Base-by-base conservation (phyloP, 2,113 vertebrate genomes). In the Stomatorhinus ivindoensis region DNA sequence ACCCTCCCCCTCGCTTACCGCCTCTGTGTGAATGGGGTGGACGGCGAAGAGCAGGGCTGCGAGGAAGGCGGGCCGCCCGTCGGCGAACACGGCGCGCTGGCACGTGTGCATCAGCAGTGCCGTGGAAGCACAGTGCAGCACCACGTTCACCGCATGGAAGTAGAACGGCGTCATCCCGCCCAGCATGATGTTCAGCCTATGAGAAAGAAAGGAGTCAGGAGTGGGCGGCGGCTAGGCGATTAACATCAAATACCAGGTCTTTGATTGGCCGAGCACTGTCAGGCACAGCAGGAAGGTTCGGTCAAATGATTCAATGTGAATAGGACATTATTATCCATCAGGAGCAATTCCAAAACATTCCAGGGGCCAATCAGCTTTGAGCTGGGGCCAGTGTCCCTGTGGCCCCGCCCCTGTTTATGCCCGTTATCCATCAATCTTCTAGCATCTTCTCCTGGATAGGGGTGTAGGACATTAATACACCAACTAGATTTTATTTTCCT, bases 111-210 rank as follows among this genome's bases (percentile, higher is more conserved):
- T 96, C 91, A 99, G 96, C 93, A 99, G 94, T 3, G 97, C 95
- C 2, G 97, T 98, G 89, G 97, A 98, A 0, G 96, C 91, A 65
- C 95, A 97, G 94, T 99, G 98, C 83, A 99, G 93, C 90, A 95
- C 93, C 58, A 99, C 94, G 89, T 99, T 99, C 91, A 97, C 95
- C 0, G 96, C 90, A 0, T 99, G 98, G 93, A 99, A 99, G 89
- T 97, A 97, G 90, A 99, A 94, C 0, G 98, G 97, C 35, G 96
- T 95, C 97, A 98, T 96, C 21, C 98, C 98, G 82, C 96, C 96
- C 92, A 99, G 91, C 91, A 97, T 92, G 86, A 97, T 92, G 93
- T 99, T 99, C 86, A 99, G 94, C 95, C 98, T 99, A 92, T 83
- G 39, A 48, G 42, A 90, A 95, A 95, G 92, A 55, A 47, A 86